Base-by-base conservation (phyloP, 2,888 invertebrate species). In the Leptinotarsa rubiginosa region DNA sequence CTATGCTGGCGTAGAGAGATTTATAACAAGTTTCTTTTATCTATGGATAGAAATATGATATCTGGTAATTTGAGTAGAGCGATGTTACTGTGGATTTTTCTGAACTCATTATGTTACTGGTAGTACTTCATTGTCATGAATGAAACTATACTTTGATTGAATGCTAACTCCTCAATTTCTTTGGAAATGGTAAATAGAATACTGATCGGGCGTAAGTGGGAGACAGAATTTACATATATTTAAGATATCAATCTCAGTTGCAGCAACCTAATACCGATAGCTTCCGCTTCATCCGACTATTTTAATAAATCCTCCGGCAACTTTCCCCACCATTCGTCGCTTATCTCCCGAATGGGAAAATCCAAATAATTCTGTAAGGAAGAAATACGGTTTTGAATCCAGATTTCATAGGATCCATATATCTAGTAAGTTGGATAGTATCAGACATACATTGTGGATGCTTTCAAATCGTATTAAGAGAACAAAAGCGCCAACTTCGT, bases 381-480 rank as follows among this genome's bases (percentile, higher is more conserved):
- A 67, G 72, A 74, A 78, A 77, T 68, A 68, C 52, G 70, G 71
- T 72, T 71, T 68, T 47, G 73, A 76, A 80, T 78, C 75, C 77
- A 77, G 78, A 77, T 79, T 78, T 80, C 78, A 78, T 76, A 77
- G 77, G 59, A 75, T 74, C 76, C 72, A 77, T 78, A 80, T 75
- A 80, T 79, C 76, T 75, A 77, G 50, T 70, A 69, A 74, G 65
- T 72, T 68, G 75, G 78, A 78, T 79, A 73, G 77, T 75, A 76
- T 78, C 76, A 75, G 78, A 77, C 75, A 73, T 79, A 75, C 74
- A 77, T 78, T 75, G 76, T 78, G 76, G 75, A 76, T 74, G 79
- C 81, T 80, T 78, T 79, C 77, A 79, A 78, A 80, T 79, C 79
- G 80, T 77, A 78, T 81, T 79, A 79, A 70, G 79, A 78, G 79